Base-by-base conservation (phyloP, 2,888 invertebrate genomes). In the Matsumyia berberina region DNA sequence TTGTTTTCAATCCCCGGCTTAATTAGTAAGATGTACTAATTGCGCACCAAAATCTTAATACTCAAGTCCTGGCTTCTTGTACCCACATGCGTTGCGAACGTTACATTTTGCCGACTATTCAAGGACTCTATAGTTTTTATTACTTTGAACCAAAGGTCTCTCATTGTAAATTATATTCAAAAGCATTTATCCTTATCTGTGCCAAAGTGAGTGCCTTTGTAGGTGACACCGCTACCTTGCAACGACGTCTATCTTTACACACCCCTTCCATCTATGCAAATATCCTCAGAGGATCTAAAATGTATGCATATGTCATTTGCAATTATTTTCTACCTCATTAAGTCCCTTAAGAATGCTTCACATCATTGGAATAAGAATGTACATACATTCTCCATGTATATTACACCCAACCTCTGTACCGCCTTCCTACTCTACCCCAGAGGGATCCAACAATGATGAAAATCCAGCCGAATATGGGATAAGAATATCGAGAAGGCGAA, bases 271-370 rank as follows among this genome's bases (percentile, higher is more conserved):
- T 17, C 53, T 42, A 37, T 55, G 66, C 35, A 62, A 73, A 60
- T 57, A 70, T 46, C 37, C 35, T 55, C 35, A 44, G 66, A 64
- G n/a, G 42, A 66, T 64, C 58, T 44, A 46, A 77, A 66, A 82
- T 72, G 82, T 53, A 58, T 82, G 77, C 77, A 66, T 77, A 77
- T 77, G 82, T 77, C 72, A 82, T 82, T 82, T 72, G 72, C 82
- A 82, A 82, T 77, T 82, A 82, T 82, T 82, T 77, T 82, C 82
- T 66, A 60, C 77, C 72, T 82, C 82, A 82, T 82, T 82, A 82
- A 72, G 70, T 76, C 72, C 66, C 82, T 60, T 60, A 66, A 82
- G 82, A 66, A 77, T 77, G 49, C 58, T 72, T 24, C 46, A 33
- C 62, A 60, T 60, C 69, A 58, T 35, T 44, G 49, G 15, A 57